phyloP scores from a whole-genome alignment of 1,140 invertebrate species.

The Galleria mellonella region DNA sequence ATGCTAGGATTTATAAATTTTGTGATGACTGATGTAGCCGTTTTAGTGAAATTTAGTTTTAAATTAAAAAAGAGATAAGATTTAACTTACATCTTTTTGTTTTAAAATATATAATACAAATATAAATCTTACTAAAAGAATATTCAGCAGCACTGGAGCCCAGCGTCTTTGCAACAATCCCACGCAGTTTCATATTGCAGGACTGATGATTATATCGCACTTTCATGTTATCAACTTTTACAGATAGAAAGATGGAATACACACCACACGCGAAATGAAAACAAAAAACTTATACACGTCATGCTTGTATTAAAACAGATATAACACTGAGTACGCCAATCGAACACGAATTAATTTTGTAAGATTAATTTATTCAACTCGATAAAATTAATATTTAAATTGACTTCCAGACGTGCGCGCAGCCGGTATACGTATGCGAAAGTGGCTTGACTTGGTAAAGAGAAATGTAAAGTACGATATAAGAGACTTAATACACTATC shows the following conservation, averaged over 20 bases:
- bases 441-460: no score
- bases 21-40: no score
- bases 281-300: constrained; percentile 21
- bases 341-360: constrained; percentile 13
- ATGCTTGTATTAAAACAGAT: constrained; percentile 21
- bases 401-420: constrained; percentile 1
- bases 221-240: constrained; percentile 21
- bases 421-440: not conserved
- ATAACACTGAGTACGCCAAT: constrained; percentile 19
- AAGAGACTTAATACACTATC: no score
- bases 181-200: constrained; percentile 7
- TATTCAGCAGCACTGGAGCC: constrained; percentile 9
- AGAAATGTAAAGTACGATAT: no score
- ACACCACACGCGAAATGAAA: constrained; percentile 5
- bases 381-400: constrained; percentile 19
- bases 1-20: no score
- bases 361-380: constrained; percentile 12
- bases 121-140: constrained; percentile 23
- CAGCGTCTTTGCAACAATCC: constrained; percentile 13
- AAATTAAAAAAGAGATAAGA: no score
- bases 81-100: no score
- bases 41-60: no score
- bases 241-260: constrained; percentile 10
- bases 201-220: constrained; percentile 15
- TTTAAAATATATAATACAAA: no score